Base-by-base conservation (phyloP, 2,113 vertebrate genomes). In the Hemiscyllium ocellatum region DNA sequence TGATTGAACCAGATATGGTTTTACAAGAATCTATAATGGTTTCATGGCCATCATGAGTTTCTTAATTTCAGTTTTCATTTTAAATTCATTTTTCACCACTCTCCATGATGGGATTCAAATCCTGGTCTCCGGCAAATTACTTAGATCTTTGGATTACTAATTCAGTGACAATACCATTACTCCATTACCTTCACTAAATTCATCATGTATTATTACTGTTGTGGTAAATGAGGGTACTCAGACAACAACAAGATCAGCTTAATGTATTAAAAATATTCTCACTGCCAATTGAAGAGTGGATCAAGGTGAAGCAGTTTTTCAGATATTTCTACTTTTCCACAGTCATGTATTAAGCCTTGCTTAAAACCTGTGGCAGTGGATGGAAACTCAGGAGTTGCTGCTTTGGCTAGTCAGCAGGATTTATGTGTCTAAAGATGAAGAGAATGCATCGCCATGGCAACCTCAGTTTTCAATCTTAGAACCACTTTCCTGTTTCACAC, bases 331-430 rank as follows among this genome's bases (percentile, higher is more conserved):
- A 56, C 52, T 17, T 61, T 61, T 89, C 3, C 13, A 61, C 86
- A 33, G 50, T 29, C 50, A 89, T 29, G 50, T 89, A 61, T 61
- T 89, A 19, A 37, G 65, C 72, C 95, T 96, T 97, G 94, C 91
- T 96, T 97, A 97, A 97, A 97, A 91, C 96, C 94, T 96, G 94
- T 96, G 97, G 97, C 96, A 97, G 96, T 97, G 96, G 96, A 96
- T 97, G 97, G 97, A 96, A 97, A 96, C 96, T 97, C 96, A 96
- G 96, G 97, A 97, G 97, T 96, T 97, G 97, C 85, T 97, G 97
- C 96, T 90, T 96, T 96, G 95, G 96, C 96, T 96, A 96, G 96
- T 96, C 96, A 97, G 96, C 96, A 97, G 97, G 96, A 96, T 96
- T 96, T 95, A 95, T 80, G 68, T 96, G 96, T 96, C 96, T 96